phyloP scores from a whole-genome alignment of 2,113 vertebrate species.

The Amphiprion percula region DNA sequence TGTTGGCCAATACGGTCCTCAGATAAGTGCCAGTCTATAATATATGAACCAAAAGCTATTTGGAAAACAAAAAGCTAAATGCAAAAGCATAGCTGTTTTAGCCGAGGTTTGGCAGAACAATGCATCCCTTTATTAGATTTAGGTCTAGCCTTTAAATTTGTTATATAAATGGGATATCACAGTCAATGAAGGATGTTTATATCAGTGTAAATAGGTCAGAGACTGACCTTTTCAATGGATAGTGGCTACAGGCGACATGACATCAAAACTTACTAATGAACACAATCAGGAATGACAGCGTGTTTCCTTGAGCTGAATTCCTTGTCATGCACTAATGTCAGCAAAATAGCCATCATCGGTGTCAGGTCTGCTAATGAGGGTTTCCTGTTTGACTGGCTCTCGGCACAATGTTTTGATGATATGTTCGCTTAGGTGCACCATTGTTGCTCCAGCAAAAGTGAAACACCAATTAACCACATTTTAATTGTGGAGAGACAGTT shows the following conservation, averaged over 20 bases:
- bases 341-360: conserved; percentile 54
- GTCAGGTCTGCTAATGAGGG: conserved; percentile 62
- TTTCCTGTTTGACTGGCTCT: conserved; percentile 52
- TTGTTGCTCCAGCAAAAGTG: conserved; percentile 43
- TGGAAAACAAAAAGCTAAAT: no score
- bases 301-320: conserved; percentile 39
- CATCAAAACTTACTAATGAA: conserved; percentile 54
- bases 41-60: no score
- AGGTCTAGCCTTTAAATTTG: neutral
- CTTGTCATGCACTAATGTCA: conserved; percentile 31
- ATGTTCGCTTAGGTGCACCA: conserved; percentile 28
- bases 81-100: no score
- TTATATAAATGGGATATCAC: neutral
- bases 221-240: conserved; percentile 39
- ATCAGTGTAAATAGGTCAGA: conserved; percentile 35
- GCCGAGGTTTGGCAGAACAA: no score
- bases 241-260: conserved; percentile 36
- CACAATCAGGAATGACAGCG: conserved; percentile 51
- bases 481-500: conserved; percentile 26
- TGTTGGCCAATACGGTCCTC: no score
- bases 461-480: conserved; percentile 67
- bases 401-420: conserved; percentile 63
- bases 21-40: no score
- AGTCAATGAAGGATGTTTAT: neutral
- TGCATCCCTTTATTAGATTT: neutral